A percentile compares a stretch with the other conserved stretches of the same genome.
Evolutionary conservation across 2,797 vertebrate species (phyloP).

Genomic region (Spinibarbus caldwelli): DNA sequence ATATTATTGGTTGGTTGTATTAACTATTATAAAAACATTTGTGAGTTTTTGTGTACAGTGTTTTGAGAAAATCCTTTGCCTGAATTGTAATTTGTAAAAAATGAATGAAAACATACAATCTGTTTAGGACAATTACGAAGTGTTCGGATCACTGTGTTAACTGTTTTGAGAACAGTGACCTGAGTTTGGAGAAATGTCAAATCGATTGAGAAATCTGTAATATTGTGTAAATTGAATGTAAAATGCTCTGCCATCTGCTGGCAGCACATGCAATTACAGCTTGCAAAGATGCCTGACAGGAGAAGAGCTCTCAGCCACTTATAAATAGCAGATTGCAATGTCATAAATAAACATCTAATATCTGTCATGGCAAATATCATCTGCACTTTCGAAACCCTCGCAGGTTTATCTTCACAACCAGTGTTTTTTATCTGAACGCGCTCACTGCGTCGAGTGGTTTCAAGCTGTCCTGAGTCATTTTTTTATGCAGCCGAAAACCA

Average conservation of each 20-base stretch:
- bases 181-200: no score
- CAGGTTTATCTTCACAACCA: conserved; percentile 12
- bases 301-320: conserved; percentile 16
- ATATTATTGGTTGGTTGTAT: no score
- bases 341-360: conserved; percentile 39
- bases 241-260: conserved; percentile 30
- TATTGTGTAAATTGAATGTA: background rate
- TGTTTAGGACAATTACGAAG: no score
- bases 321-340: conserved; percentile 21
- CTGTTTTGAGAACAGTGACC: no score
- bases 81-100: background rate
- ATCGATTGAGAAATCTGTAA: background rate
- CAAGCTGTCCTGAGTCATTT: background rate
- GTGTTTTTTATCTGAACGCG: background rate
- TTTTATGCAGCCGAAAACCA: conserved; percentile 15
- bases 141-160: no score
- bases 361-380: conserved; percentile 32
- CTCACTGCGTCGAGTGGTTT: background rate
- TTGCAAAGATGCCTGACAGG: background rate
- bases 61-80: no score
- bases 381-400: background rate
- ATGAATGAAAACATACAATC: no score
- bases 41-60: no score
- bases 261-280: background rate
- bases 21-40: no score